Evolutionary conservation across 2,888 invertebrate genomes (phyloP).

Genomic region (Watsonalla cultraria): DNA sequence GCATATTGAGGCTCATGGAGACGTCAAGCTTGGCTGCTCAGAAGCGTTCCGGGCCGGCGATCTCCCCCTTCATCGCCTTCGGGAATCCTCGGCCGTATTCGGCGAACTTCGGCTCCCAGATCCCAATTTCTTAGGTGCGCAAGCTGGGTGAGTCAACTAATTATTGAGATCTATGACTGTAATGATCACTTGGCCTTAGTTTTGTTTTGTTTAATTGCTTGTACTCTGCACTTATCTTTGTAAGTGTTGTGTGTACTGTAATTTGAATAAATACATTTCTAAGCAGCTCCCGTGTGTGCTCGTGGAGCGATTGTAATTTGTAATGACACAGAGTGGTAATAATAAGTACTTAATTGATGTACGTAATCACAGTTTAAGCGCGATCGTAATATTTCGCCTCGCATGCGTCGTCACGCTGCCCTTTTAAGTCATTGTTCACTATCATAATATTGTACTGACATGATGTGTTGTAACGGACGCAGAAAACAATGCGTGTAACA

Average conservation of each 20-base stretch:
- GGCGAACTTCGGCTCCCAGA: constrained; percentile 32
- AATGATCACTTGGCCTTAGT: constrained; percentile 41
- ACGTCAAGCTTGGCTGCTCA: constrained; percentile 50
- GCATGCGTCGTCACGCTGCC: background rate
- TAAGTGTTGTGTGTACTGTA: constrained; percentile 8
- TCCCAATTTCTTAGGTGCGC: constrained; percentile 50
- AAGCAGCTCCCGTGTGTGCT: background rate
- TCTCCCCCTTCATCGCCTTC: constrained; percentile 49
- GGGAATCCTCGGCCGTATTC: constrained; percentile 49
- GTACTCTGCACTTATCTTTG: constrained; percentile 12
- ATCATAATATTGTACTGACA: background rate
- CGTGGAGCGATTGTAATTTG: background rate
- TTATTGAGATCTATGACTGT: constrained; percentile 49
- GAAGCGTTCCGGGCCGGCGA: constrained; percentile 57
- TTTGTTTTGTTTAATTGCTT: constrained; percentile 35
- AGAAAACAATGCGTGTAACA: background rate
- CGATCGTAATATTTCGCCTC: too few species aligned
- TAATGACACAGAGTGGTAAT: background rate
- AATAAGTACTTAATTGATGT: background rate
- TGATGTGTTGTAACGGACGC: background rate
- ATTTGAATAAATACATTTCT: background rate
- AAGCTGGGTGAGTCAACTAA: constrained; percentile 42
- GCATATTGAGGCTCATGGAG: constrained; percentile 44
- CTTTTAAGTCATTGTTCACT: background rate
- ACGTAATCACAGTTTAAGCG: background rate